Evolutionary conservation across 2,113 vertebrate species (phyloP).

Genomic region (Erythrolamprus reginae): DNA sequence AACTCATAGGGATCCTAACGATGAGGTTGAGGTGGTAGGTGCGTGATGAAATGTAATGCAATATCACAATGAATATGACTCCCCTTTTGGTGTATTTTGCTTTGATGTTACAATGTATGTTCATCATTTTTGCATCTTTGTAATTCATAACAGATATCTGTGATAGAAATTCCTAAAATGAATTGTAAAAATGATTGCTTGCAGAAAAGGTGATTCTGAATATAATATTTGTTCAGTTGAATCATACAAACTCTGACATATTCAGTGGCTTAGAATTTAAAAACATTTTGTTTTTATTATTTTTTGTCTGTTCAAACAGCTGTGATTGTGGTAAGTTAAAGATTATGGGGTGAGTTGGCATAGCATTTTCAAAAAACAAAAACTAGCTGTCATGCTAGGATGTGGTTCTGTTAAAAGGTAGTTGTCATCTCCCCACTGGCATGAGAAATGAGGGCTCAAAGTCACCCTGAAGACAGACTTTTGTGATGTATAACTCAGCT

Average conservation of each 20-base stretch:
- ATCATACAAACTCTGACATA: not conserved
- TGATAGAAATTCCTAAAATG: not conserved
- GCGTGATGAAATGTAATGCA: not conserved
- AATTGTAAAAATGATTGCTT: not conserved
- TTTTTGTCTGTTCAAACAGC: conserved; percentile 7
- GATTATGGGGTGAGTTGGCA: not conserved
- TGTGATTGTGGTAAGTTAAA: conserved; percentile 10
- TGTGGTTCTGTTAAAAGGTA: conserved; percentile 28
- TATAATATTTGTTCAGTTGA: not conserved
- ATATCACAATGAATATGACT: not conserved
- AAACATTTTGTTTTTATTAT: not conserved
- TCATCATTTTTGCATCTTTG: not conserved
- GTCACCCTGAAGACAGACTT: conserved; percentile 18
- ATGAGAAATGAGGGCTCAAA: conserved; percentile 8
- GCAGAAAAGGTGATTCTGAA: not conserved
- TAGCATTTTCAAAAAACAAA: conserved; percentile 11
- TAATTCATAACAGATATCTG: not conserved
- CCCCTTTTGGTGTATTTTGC: not conserved
- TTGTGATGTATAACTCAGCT: not conserved
- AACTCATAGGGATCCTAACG: not conserved
- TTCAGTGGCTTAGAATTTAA: not conserved
- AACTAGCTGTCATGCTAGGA: conserved; percentile 3
- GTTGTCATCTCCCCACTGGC: conserved; percentile 19
- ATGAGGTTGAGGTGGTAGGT: not conserved
- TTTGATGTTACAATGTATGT: not conserved